phyloP scores from a whole-genome alignment of 2,113 vertebrate genomes.

The Propithecus coquereli region DNA sequence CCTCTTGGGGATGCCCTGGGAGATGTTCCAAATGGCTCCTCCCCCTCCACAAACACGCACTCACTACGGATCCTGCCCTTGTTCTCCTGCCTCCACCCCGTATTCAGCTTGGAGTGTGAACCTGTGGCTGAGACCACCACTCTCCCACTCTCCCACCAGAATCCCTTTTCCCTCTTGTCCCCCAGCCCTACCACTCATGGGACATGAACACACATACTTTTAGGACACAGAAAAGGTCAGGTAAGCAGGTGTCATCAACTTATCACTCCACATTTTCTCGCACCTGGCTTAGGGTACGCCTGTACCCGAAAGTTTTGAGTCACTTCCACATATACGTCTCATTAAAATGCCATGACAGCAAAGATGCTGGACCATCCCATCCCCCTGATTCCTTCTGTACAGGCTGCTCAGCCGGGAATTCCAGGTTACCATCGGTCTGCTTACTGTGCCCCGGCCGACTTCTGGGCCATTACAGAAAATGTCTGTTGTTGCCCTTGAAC shows the following conservation, averaged over 20 bases:
- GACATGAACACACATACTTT: neutral
- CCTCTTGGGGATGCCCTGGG: neutral
- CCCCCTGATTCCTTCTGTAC: neutral
- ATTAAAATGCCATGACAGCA: neutral
- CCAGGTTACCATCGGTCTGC: neutral
- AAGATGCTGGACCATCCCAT: neutral
- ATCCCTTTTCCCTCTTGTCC: neutral
- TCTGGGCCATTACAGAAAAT: neutral
- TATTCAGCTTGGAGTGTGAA: neutral
- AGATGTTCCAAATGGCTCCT: neutral
- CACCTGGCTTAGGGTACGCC: neutral
- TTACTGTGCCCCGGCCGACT: neutral
- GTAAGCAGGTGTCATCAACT: neutral
- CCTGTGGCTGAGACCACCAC: neutral
- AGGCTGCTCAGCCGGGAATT: neutral
- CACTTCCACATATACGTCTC: neutral
- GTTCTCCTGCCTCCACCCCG: neutral
- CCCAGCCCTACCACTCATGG: neutral
- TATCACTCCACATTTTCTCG: neutral
- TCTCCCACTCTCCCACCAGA: neutral
- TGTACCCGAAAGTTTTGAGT: neutral
- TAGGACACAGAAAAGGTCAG: neutral
- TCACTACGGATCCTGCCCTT: neutral
- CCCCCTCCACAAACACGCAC: neutral
- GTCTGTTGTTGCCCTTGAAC: neutral